Percentiles rank a stretch among this genome's conserved stretches.
These are phyloP conservation scores for Ips typographus DNA, from an alignment of 1,140 invertebrate genomes.

Conservation along the genomic window DNA sequence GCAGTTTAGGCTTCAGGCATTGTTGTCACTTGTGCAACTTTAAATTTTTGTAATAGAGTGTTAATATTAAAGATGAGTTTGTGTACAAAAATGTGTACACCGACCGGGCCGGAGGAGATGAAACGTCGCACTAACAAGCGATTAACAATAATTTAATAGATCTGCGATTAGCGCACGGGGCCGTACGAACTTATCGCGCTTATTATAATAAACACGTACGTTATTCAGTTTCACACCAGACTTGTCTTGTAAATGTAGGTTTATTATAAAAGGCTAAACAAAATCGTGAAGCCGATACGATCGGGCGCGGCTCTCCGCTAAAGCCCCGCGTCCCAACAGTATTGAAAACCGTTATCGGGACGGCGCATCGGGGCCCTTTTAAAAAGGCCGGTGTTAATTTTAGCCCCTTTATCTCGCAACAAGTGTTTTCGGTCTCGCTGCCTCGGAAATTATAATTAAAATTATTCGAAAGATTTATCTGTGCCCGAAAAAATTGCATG, in stretches of 20 bases:
- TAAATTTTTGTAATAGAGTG: no score
- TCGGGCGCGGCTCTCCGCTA: slow-evolving; percentile 14
- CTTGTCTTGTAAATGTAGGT: slow-evolving; percentile 31
- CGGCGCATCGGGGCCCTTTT: slow-evolving; percentile 24
- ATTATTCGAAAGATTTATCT: slow-evolving; percentile 31
- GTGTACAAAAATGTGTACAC: no score
- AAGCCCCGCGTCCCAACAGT: slow-evolving; percentile 25
- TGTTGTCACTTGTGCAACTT: no score
- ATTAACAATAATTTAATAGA: slow-evolving; percentile 35
- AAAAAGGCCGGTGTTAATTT: slow-evolving; percentile 33
- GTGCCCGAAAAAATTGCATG: slow-evolving; percentile 26
- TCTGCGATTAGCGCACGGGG: slow-evolving; percentile 13
- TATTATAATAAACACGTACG: slow-evolving; percentile 35
- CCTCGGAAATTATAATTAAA: slow-evolving; percentile 31
- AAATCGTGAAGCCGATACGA: slow-evolving; percentile 32
- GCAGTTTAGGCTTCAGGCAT: no score
- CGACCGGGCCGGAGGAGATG: not conserved
- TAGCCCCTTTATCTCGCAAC: slow-evolving; percentile 32
- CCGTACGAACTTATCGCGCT: slow-evolving; percentile 9
- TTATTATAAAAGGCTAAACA: slow-evolving; percentile 32
- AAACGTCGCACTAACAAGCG: slow-evolving; percentile 17
- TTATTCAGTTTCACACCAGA: slow-evolving; percentile 32
- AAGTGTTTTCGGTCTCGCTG: slow-evolving; percentile 28
- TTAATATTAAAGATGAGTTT: no score
- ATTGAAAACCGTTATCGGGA: slow-evolving; percentile 30